Evolutionary conservation across 1,140 invertebrate genomes (phyloP).

Genomic region (Formica selysi): DNA sequence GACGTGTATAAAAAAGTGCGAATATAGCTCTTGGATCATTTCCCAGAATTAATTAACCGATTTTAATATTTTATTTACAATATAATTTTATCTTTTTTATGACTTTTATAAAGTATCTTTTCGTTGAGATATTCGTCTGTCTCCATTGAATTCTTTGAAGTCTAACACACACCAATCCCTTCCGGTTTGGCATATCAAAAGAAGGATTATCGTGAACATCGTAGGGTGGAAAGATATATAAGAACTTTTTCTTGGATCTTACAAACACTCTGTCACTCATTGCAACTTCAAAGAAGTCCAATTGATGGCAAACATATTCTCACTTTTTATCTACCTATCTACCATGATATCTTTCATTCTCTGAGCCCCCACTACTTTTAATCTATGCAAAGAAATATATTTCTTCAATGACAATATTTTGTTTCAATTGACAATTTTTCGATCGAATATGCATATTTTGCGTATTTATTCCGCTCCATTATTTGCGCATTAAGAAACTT

Average conservation of each 20-base stretch:
- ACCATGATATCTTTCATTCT: neutral
- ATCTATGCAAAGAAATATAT: neutral
- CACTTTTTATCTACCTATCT: neutral
- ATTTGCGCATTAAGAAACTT: neutral
- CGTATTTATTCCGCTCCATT: neutral
- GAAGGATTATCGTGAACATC: constrained; percentile 5
- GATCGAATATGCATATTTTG: neutral
- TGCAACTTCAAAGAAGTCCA: constrained; percentile 39
- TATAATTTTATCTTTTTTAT: neutral
- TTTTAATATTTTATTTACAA: constrained; percentile 7
- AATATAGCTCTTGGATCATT: neutral
- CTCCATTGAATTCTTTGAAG: constrained; percentile 21
- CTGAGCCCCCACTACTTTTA: neutral
- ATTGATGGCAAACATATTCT: constrained; percentile 17
- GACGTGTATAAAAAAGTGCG: too few relatives aligned
- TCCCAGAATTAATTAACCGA: neutral
- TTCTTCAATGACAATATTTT: neutral
- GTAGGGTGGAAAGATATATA: neutral
- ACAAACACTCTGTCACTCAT: neutral
- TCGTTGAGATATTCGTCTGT: constrained; percentile 4
- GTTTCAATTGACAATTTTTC: neutral
- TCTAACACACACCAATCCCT: neutral
- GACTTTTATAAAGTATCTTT: constrained; percentile 4
- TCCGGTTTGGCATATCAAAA: constrained; percentile 19
- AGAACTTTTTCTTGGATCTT: neutral